Percentiles rank a stretch among this genome's conserved stretches.
These are phyloP conservation scores for Ceratosolen solmsi DNA, from an alignment of 1,140 invertebrate genomes.

Conservation along the genomic window DNA sequence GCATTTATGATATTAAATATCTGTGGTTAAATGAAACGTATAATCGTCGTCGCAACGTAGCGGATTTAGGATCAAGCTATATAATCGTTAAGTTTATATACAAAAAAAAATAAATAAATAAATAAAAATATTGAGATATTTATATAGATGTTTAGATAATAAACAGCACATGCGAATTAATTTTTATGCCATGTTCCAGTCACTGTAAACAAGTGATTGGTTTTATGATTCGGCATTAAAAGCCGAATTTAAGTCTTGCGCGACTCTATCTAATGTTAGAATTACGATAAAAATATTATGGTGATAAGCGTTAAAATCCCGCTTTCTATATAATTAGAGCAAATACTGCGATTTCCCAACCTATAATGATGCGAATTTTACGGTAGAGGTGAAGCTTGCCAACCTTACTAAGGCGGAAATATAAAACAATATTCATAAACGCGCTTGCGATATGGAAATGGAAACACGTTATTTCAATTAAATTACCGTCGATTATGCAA, in stretches of 20 bases:
- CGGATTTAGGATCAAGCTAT: too few relatives aligned
- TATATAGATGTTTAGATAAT: too few relatives aligned
- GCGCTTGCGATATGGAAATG: constrained; percentile 20
- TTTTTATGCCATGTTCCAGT: too few relatives aligned
- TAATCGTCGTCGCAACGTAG: too few relatives aligned
- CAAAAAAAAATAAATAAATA: too few relatives aligned
- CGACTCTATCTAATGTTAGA: neutral
- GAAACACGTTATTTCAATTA: constrained; percentile 15
- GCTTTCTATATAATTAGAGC: constrained; percentile 16
- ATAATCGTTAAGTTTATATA: too few relatives aligned
- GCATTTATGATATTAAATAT: too few relatives aligned
- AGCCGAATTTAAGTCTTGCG: neutral
- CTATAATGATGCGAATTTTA: constrained; percentile 5
- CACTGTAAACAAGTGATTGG: too few relatives aligned
- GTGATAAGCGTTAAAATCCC: neutral
- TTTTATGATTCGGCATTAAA: neutral
- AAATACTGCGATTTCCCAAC: constrained; percentile 10
- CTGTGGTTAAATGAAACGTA: too few relatives aligned
- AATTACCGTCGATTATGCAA: neutral
- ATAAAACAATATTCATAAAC: constrained; percentile 21
- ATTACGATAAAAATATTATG: neutral
- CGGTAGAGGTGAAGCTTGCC: neutral
- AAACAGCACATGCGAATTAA: too few relatives aligned
- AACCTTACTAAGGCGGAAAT: neutral
- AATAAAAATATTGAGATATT: too few relatives aligned